Conservation (phyloP, 2,888 invertebrate species). For the Lathronympha strigana region DNA sequence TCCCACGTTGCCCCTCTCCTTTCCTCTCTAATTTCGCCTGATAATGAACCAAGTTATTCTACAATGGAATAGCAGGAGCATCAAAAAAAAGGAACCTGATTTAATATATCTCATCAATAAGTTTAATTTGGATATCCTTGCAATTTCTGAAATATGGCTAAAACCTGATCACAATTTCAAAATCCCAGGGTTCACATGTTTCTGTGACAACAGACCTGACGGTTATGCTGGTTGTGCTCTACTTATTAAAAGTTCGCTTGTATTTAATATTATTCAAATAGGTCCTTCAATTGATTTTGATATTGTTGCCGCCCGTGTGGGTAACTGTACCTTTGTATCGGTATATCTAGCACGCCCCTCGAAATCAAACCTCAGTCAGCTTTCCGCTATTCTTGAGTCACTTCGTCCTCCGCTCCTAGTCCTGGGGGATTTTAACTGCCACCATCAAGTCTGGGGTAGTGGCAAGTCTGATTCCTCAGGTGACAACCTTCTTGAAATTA, state of each 20-base stretch:
- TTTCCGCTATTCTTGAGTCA: too few species aligned
- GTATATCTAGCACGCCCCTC: neutral
- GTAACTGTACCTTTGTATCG: neutral
- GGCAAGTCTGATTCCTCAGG: neutral
- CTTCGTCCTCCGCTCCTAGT: too few species aligned
- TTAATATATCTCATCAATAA: constrained; percentile 3
- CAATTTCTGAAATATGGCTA: neutral
- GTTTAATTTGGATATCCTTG: neutral
- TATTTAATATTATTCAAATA: neutral
- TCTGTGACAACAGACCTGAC: neutral
- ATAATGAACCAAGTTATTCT: neutral
- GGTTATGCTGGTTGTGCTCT: constrained; percentile 10
- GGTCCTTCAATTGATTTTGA: neutral
- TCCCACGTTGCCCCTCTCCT: too few species aligned
- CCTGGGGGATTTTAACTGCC: neutral
- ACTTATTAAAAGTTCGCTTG: neutral
- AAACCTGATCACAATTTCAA: neutral
- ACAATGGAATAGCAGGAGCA: neutral
- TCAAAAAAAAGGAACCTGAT: neutral
- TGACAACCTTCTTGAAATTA: too few species aligned
- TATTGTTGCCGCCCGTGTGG: neutral
- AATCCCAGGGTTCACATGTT: neutral
- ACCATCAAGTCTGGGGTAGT: neutral
- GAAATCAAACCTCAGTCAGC: too few species aligned
- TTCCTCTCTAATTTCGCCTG: neutral